A percentile compares a stretch with the other conserved stretches of the same genome.
Conservation (phyloP, 1,140 invertebrate genomes). For the Ostrea edulis region DNA sequence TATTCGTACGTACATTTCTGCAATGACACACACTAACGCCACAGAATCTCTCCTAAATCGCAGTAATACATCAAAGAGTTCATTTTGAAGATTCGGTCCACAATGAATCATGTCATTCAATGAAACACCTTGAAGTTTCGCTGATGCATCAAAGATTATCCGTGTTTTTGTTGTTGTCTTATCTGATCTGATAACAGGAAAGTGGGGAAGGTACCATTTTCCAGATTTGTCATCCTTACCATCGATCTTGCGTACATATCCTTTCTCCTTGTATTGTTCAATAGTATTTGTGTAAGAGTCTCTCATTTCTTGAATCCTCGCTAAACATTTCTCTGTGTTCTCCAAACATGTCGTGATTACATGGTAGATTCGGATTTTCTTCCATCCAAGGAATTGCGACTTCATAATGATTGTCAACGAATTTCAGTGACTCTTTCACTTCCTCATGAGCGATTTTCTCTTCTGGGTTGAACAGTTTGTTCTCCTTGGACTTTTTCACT, state of each 20-base stretch:
- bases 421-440: too few species aligned
- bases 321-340: slow-evolving; percentile 48
- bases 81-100: slow-evolving; percentile 76
- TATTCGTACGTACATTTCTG: slow-evolving; percentile 56
- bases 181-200: slow-evolving; percentile 50
- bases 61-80: slow-evolving; percentile 60
- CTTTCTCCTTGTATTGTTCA: slow-evolving; percentile 55
- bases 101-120: slow-evolving; percentile 54
- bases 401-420: slow-evolving; percentile 43
- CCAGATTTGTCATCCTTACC: not conserved
- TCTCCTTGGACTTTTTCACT: too few species aligned
- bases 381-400: slow-evolving; percentile 56
- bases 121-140: slow-evolving; percentile 46
- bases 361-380: slow-evolving; percentile 34
- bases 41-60: slow-evolving; percentile 60
- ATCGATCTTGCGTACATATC: slow-evolving; percentile 53
- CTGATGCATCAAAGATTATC: slow-evolving; percentile 61
- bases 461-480: too few species aligned
- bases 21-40: slow-evolving; percentile 56
- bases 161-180: slow-evolving; percentile 55
- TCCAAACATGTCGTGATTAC: slow-evolving; percentile 56
- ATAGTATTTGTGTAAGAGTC: slow-evolving; percentile 43
- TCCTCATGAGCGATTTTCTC: too few species aligned
- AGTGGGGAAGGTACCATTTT: slow-evolving; percentile 61
- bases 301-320: slow-evolving; percentile 40